Evolutionary conservation across 2,113 vertebrate species (phyloP).

Genomic region (Indri indri): DNA sequence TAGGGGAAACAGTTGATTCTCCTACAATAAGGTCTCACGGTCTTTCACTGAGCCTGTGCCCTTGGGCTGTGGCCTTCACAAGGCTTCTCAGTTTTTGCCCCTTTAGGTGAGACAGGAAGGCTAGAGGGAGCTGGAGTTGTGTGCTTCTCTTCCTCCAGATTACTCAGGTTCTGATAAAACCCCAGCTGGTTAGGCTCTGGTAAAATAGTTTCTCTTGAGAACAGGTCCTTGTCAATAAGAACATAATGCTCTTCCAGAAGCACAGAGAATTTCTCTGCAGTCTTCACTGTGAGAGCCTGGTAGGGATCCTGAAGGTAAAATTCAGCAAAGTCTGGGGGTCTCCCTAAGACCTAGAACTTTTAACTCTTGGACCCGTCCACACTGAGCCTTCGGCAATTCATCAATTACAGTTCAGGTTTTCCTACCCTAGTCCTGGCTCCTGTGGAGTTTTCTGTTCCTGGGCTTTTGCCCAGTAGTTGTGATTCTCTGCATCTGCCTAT

Average conservation of each 20-base stretch:
- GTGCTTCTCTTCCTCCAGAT: not conserved
- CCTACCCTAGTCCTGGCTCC: not conserved
- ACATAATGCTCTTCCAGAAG: not conserved
- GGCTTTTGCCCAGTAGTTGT: not conserved
- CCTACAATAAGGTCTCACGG: not conserved
- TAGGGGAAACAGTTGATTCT: not conserved
- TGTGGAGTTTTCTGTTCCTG: not conserved
- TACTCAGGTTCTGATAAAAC: not conserved
- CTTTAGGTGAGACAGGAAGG: not conserved
- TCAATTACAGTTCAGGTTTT: not conserved
- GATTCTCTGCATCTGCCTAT: not conserved
- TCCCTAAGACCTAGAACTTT: not conserved
- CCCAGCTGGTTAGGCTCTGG: not conserved
- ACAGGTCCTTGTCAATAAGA: not conserved
- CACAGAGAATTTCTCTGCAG: not conserved
- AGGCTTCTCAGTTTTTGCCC: not conserved
- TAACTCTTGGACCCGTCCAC: not conserved
- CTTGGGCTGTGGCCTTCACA: not conserved
- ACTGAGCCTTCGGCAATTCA: not conserved
- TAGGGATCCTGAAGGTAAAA: not conserved
- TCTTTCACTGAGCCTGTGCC: not conserved
- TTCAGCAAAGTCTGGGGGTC: not conserved
- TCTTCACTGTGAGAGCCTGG: not conserved
- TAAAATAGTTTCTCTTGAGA: not conserved
- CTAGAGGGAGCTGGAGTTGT: not conserved